phyloP scores from a whole-genome alignment of 2,113 vertebrate species.

The Rhabdornis inornatus region DNA sequence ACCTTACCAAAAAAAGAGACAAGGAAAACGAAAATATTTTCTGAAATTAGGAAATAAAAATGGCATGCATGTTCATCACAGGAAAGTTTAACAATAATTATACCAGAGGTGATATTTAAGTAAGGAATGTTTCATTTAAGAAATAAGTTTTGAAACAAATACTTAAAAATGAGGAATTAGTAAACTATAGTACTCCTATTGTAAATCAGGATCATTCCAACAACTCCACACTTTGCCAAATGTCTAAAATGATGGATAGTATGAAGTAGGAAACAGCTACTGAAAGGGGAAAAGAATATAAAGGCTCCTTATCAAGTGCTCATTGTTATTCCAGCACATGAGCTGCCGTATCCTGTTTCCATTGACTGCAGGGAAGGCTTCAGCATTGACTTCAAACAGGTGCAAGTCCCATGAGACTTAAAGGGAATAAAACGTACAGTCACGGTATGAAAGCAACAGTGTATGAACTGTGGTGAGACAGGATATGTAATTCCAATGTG shows the following conservation, averaged over 20 bases:
- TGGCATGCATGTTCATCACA: neutral
- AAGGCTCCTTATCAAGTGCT: constrained; percentile 9
- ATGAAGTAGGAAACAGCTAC: constrained; percentile 1
- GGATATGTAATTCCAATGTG: constrained; percentile 25
- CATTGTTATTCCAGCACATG: constrained; percentile 32
- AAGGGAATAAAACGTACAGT: constrained; percentile 41
- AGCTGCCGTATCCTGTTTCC: constrained; percentile 24
- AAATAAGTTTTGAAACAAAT: neutral
- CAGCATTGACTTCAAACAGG: constrained; percentile 49
- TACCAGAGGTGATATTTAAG: neutral
- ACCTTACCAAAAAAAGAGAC: neutral
- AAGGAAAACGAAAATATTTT: neutral
- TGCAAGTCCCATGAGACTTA: constrained; percentile 25
- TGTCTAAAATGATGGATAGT: constrained; percentile 6
- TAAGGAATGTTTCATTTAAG: neutral
- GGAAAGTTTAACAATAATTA: neutral
- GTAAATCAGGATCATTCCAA: neutral
- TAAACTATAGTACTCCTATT: neutral
- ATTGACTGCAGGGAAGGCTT: constrained; percentile 6
- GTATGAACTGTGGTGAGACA: constrained; percentile 35
- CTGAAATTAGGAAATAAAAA: neutral
- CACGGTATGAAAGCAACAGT: constrained; percentile 42
- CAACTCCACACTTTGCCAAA: neutral
- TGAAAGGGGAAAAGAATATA: constrained; percentile 8
- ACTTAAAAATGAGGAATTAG: neutral